Percentiles rank a stretch among this genome's conserved stretches.
phyloP scores from a whole-genome alignment of 2,797 vertebrate genomes.

The Cephalopachus bancanus region DNA sequence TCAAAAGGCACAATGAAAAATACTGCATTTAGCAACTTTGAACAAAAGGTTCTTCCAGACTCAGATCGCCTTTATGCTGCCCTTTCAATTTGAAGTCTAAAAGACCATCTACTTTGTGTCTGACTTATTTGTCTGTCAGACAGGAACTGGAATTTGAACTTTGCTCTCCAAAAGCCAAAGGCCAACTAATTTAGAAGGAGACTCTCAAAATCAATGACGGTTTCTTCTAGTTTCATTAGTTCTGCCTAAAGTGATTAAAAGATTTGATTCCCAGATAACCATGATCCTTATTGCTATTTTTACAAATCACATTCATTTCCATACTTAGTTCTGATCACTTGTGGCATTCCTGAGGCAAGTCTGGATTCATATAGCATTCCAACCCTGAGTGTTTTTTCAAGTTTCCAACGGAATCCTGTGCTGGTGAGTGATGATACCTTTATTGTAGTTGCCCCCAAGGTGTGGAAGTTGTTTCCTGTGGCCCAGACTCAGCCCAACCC shows the following conservation, averaged over 20 bases:
- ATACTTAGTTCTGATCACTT: conserved; percentile 57
- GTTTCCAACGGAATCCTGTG: conserved; percentile 67
- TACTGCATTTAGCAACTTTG: conserved; percentile 9
- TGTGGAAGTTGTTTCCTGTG: conserved; percentile 79
- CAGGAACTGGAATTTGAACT: conserved; percentile 85
- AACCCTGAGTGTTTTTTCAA: conserved; percentile 71
- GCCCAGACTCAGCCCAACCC: conserved; percentile 56
- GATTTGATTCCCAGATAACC: conserved; percentile 77
- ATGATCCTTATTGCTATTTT: conserved; percentile 68
- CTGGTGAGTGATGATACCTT: conserved; percentile 77
- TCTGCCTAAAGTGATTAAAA: conserved; percentile 78
- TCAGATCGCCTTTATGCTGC: conserved; percentile 12
- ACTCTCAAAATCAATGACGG: conserved; percentile 76
- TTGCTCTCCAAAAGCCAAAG: conserved; percentile 83
- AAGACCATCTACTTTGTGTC: conserved; percentile 70
- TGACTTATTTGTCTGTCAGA: conserved; percentile 78
- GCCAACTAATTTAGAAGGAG: conserved; percentile 81
- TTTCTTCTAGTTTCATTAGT: conserved; percentile 77
- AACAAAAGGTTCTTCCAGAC: conserved; percentile 39
- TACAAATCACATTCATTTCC: conserved; percentile 78
- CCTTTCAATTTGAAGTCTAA: conserved; percentile 59
- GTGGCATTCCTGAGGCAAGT: conserved; percentile 80
- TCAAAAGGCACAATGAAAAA: conserved; percentile 50
- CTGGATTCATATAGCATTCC: conserved; percentile 81
- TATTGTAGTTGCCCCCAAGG: conserved; percentile 76